Evolutionary conservation across 2,113 vertebrate species (phyloP), one percentile per base, ranked within the genome.

Genomic region (Coturnix japonica): DNA sequence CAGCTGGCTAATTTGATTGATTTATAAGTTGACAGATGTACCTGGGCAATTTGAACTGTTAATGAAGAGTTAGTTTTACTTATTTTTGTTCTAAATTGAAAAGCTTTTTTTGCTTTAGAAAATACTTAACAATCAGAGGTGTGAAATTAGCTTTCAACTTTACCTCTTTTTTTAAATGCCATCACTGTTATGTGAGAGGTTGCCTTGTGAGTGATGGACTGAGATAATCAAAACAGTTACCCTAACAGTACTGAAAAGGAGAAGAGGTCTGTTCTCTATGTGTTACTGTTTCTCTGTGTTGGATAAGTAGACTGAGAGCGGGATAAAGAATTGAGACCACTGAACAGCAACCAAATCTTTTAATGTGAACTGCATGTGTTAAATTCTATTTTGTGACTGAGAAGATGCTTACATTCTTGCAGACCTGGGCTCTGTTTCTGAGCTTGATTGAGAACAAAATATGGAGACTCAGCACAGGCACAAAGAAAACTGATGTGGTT

Each of bases 1-100:
- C 94, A 95, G 90, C 83, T 95, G 71, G 64, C 37, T 92, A 91
- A 81, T 81, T 93, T 93, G 46, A 75, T 76, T 93, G 79, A 75
- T 95, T 94, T 92, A 74, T 82, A 81, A 93, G 59, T 59, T 90
- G 56, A n/a, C 89, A 87, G 85, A 93, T 93, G 70, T 93, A 94
- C 91, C 88, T 8, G 22, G 51, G 90, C 73, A 93, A 90, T 87
- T n/a, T 82, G 69, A 85, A 47, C 84, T 91, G 82, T 88, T 92
- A 87, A 94, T 60, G 39, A 89, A 92, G 73, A 88, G 91, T 51
- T 89, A 92, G 60, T 33, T 91, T 84, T 83, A 89, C 85, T 85
- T 93, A 79, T 87, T 89, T 94, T 33, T 85, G 64, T 56, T 31
- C 30, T 57, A 20, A 80, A 89, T 65, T 43, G 23, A 69, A 63